Conservation (phyloP, 1,140 invertebrate species). For the Aphis gossypii region DNA sequence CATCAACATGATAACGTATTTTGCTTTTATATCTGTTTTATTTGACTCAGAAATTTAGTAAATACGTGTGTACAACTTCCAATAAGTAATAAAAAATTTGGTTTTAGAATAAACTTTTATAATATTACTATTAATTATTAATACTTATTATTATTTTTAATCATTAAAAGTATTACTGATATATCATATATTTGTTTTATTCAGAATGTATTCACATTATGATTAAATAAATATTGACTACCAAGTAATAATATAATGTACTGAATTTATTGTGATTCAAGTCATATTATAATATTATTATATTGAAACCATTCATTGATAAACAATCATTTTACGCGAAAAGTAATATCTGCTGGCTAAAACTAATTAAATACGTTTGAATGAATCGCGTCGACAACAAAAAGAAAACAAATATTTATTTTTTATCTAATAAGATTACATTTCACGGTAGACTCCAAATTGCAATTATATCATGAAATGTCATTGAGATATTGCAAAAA, state of each 20-base stretch:
- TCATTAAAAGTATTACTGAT: background rate
- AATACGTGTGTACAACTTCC: background rate
- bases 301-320: background rate
- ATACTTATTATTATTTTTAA: too few species aligned
- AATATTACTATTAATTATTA: background rate
- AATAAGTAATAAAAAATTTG: background rate
- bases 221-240: background rate
- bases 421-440: constrained; percentile 36
- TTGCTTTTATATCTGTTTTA: background rate
- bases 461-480: constrained; percentile 40
- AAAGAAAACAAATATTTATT: constrained; percentile 37
- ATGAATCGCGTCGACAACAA: background rate
- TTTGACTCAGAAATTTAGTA: background rate
- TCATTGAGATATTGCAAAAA: constrained; percentile 43
- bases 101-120: background rate
- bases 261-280: background rate
- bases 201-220: background rate
- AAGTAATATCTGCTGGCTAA: background rate
- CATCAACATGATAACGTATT: background rate
- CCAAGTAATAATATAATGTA: background rate
- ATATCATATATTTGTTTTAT: background rate
- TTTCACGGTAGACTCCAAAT: constrained; percentile 18
- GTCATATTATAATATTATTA: background rate
- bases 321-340: background rate
- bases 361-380: constrained; percentile 7